Conservation (phyloP, 2,113 vertebrate genomes). For the Vicugna pacos region DNA sequence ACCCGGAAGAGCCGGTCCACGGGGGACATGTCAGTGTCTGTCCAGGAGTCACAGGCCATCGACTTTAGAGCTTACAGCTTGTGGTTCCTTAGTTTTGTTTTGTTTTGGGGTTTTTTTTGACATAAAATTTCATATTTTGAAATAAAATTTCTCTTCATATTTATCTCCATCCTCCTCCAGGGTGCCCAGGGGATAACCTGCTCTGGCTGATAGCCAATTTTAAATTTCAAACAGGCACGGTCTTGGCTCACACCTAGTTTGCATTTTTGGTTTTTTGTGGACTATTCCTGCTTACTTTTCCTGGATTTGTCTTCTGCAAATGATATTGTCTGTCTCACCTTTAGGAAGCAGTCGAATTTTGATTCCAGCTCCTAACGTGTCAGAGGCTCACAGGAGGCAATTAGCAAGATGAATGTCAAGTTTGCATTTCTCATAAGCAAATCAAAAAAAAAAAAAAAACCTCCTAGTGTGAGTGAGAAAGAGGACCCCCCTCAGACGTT, state of each 20-base stretch:
- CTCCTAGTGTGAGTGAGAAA: not conserved
- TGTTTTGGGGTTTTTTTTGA: not conserved
- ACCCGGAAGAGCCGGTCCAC: not conserved
- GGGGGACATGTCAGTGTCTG: not conserved
- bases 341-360: constrained; percentile 53
- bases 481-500: not conserved
- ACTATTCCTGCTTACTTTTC: constrained; percentile 61
- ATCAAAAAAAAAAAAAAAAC: not conserved
- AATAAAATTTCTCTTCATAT: not conserved
- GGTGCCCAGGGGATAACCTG: not conserved
- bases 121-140: no score
- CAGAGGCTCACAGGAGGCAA: not conserved
- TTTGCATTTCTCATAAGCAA: constrained; percentile 39
- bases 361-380: constrained; percentile 34
- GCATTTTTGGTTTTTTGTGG: not conserved
- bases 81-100: not conserved
- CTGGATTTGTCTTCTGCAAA: not conserved
- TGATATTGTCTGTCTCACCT: constrained; percentile 22
- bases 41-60: not conserved
- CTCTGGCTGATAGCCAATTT: constrained; percentile 14
- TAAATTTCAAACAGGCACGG: constrained; percentile 64
- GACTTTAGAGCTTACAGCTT: constrained; percentile 32
- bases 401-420: constrained; percentile 46
- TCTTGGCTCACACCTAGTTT: constrained; percentile 58
- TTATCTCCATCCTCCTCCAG: constrained; percentile 11